phyloP scores from a whole-genome alignment of 2,888 invertebrate genomes.

The Cheilosia pagana region DNA sequence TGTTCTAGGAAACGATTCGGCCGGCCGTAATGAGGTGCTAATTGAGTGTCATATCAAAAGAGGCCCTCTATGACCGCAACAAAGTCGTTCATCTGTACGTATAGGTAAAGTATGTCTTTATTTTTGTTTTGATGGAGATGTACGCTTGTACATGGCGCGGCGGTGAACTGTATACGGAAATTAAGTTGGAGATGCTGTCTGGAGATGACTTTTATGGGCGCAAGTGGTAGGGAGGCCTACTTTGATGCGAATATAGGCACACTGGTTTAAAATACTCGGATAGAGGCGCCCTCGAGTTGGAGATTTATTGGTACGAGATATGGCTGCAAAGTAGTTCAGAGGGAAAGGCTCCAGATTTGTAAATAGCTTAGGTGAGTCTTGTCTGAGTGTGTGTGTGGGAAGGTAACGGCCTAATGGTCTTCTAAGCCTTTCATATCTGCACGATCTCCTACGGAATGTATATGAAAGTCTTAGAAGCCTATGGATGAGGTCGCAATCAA shows the following conservation, averaged over 20 bases:
- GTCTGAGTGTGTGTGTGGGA: no score
- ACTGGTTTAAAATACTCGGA: neutral
- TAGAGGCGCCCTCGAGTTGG: constrained; percentile 3
- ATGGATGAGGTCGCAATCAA: no score
- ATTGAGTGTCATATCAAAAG: constrained; percentile 52
- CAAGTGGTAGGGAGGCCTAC: neutral
- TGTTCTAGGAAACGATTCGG: constrained; percentile 62
- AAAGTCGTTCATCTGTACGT: constrained; percentile 15
- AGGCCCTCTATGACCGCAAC: constrained; percentile 57
- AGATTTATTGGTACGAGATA: neutral
- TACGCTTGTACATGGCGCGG: neutral
- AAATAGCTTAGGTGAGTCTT: no score
- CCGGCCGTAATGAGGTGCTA: constrained; percentile 58
- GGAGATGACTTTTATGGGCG: constrained; percentile 32
- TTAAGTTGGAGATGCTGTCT: neutral
- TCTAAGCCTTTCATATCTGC: no score
- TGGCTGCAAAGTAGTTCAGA: neutral
- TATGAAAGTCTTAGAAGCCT: no score
- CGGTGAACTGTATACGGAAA: no score
- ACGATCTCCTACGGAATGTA: no score
- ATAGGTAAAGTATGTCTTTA: constrained; percentile 3
- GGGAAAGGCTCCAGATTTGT: no score
- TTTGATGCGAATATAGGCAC: neutral
- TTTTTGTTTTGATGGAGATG: constrained; percentile 12
- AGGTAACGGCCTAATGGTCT: no score